Conservation (phyloP, 2,888 invertebrate species). For the Cyclophora punctaria region DNA sequence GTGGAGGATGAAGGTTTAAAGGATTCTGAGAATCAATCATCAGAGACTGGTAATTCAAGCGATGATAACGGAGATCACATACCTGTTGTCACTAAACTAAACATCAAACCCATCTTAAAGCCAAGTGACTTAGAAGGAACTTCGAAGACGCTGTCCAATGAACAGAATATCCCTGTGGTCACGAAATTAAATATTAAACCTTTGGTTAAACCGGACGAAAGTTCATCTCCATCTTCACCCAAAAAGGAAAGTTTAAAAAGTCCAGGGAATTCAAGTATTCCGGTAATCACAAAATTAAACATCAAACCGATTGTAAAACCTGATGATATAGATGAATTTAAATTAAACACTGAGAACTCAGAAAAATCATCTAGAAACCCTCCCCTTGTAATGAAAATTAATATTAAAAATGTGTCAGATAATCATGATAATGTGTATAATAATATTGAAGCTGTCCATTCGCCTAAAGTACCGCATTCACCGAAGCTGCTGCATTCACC, state of each 20-base stretch:
- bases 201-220: slow-evolving; percentile 53
- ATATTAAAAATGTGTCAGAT: slow-evolving; percentile 54
- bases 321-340: slow-evolving; percentile 36
- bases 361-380: slow-evolving; percentile 50
- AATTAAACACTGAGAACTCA: slow-evolving; percentile 33
- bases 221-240: slow-evolving; percentile 45
- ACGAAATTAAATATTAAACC: slow-evolving; percentile 65
- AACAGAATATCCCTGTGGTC: slow-evolving; percentile 51
- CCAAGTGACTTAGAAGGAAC: slow-evolving; percentile 42
- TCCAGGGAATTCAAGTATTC: slow-evolving; percentile 35
- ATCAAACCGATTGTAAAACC: slow-evolving; percentile 68
- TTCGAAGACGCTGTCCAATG: slow-evolving; percentile 31
- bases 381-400: slow-evolving; percentile 65
- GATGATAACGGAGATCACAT: slow-evolving; percentile 64
- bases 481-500: slow-evolving; percentile 12
- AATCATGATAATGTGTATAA: slow-evolving; percentile 37
- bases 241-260: slow-evolving; percentile 48
- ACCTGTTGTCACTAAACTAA: slow-evolving; percentile 71
- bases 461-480: slow-evolving; percentile 44
- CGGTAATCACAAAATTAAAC: slow-evolving; percentile 58
- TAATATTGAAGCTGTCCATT: slow-evolving; percentile 45
- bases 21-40: slow-evolving; percentile 63
- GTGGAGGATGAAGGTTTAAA: slow-evolving; percentile 48
- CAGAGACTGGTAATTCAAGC: slow-evolving; percentile 65
- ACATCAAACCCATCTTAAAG: slow-evolving; percentile 73